A percentile compares a stretch with the other conserved stretches of the same genome.
Evolutionary conservation across 2,797 vertebrate species (phyloP).

Genomic region (Dryobates pubescens): DNA sequence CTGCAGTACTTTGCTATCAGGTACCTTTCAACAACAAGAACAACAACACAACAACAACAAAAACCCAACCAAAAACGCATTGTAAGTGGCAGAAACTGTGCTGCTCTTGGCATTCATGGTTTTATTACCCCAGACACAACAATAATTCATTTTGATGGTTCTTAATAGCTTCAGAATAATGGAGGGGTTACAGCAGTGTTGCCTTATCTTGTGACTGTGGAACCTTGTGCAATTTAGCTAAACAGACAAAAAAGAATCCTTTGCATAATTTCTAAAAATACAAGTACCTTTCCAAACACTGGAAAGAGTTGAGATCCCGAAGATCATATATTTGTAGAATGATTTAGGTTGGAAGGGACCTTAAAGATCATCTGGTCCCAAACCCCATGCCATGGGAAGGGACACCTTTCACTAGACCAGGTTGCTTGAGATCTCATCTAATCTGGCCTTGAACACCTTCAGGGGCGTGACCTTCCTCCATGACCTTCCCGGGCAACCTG

Average conservation of each 20-base stretch:
- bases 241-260: not conserved
- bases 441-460: too few relatives aligned
- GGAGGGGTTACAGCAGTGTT: not conserved
- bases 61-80: too few relatives aligned
- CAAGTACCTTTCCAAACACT: not conserved
- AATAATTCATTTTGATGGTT: not conserved
- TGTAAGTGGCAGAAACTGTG: not conserved
- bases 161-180: not conserved
- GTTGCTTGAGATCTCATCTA: too few relatives aligned
- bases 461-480: too few relatives aligned
- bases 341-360: too few relatives aligned
- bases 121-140: not conserved
- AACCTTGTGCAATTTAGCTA: not conserved
- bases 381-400: too few relatives aligned
- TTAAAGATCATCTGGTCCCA: too few relatives aligned
- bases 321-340: too few relatives aligned
- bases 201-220: not conserved
- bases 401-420: too few relatives aligned
- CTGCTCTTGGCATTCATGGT: not conserved
- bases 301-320: not conserved
- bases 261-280: not conserved
- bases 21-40: not conserved
- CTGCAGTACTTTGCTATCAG: not conserved
- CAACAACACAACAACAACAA: too few relatives aligned
- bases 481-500: too few relatives aligned